phyloP scores from a whole-genome alignment of 2,888 invertebrate species.

The Drosophila acutilabella region DNA sequence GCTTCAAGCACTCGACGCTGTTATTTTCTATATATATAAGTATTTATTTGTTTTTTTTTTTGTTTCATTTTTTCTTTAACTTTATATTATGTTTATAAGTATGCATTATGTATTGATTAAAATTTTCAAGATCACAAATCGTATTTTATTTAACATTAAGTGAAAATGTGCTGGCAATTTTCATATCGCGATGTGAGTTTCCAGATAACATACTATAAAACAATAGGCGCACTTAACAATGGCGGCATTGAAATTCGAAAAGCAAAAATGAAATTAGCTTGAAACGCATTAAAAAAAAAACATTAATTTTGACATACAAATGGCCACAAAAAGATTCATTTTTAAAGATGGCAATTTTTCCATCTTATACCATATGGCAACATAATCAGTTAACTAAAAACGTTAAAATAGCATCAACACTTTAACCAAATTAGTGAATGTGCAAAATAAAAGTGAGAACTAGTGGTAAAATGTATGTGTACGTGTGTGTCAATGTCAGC shows the following conservation, averaged over 20 bases:
- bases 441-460: slow-evolving; percentile 11
- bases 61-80: slow-evolving; percentile 21
- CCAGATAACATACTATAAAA: slow-evolving; percentile 32
- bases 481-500: neutral
- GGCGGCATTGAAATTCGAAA: slow-evolving; percentile 16
- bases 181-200: slow-evolving; percentile 37
- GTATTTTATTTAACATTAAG: slow-evolving; percentile 67
- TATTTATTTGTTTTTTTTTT: slow-evolving; percentile 41
- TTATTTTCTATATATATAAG: slow-evolving; percentile 51
- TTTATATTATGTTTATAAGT: slow-evolving; percentile 70
- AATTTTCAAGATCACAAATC: slow-evolving; percentile 77
- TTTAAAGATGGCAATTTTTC: slow-evolving; percentile 13
- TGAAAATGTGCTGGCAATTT: slow-evolving; percentile 51
- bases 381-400: slow-evolving; percentile 6
- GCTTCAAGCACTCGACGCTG: slow-evolving; percentile 76
- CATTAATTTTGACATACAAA: neutral
- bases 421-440: slow-evolving; percentile 7
- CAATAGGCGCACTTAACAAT: slow-evolving; percentile 17
- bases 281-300: neutral
- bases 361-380: slow-evolving; percentile 46
- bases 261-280: neutral
- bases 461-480: slow-evolving; percentile 19
- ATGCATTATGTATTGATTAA: slow-evolving; percentile 69
- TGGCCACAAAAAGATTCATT: slow-evolving; percentile 2
- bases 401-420: neutral